Evolutionary conservation across 2,888 invertebrate species (phyloP).

Genomic region (Escarpia spicata): DNA sequence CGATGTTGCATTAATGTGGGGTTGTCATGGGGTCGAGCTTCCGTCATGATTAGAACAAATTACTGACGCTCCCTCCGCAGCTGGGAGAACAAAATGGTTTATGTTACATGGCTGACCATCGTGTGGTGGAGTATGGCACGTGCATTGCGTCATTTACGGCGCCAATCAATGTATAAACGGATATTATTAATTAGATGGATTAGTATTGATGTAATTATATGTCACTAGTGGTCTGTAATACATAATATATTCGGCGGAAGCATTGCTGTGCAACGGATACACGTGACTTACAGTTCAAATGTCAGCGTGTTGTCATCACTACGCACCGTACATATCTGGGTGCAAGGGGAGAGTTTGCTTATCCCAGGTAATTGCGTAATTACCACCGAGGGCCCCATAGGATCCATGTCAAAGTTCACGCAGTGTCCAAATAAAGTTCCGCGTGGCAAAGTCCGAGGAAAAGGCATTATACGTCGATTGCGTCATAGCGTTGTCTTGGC

Average conservation of each 20-base stretch:
- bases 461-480: not conserved
- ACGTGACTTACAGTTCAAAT: not conserved
- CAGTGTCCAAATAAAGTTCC: not conserved
- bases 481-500: not conserved
- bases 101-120: not conserved
- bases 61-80: not conserved
- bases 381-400: not conserved
- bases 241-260: not conserved
- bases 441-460: not conserved
- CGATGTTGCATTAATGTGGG: not conserved
- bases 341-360: not conserved
- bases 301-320: not conserved
- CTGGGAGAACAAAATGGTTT: not conserved
- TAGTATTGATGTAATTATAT: not conserved
- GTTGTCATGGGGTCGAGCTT: not conserved
- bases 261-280: not conserved
- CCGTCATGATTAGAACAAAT: not conserved
- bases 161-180: not conserved
- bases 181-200: not conserved
- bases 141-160: not conserved
- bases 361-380: not conserved
- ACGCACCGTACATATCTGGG: not conserved
- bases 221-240: not conserved
- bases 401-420: not conserved
- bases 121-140: not conserved